Percentiles rank a stretch among this genome's conserved stretches.
Conservation (phyloP, 2,888 invertebrate species). For the Cerastoderma edule region DNA sequence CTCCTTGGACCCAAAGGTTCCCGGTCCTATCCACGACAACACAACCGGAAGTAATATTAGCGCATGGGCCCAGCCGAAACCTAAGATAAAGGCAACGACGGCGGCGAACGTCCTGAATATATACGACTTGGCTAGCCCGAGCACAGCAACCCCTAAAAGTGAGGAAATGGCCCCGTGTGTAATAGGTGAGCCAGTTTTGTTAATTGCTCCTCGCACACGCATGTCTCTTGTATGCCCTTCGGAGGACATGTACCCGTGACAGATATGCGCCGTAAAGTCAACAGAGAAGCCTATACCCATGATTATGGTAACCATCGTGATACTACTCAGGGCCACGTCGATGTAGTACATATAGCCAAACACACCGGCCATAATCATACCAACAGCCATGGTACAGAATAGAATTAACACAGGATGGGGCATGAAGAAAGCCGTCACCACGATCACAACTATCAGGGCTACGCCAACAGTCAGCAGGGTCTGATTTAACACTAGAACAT, state of each 20-base stretch:
- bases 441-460: constrained; percentile 71
- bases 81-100: constrained; percentile 10
- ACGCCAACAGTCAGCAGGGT: constrained; percentile 61
- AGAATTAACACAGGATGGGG: constrained; percentile 72
- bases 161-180: constrained; percentile 46
- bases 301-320: constrained; percentile 77
- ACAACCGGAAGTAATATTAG: neutral
- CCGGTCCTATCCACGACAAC: constrained; percentile 34
- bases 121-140: constrained; percentile 7
- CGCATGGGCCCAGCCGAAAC: constrained; percentile 17
- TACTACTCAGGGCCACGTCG: constrained; percentile 68
- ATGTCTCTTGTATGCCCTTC: constrained; percentile 45
- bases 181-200: constrained; percentile 62
- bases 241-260: constrained; percentile 69
- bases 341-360: constrained; percentile 65
- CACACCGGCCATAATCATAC: constrained; percentile 73
- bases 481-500: constrained; percentile 63
- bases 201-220: constrained; percentile 52
- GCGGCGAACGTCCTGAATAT: constrained; percentile 16
- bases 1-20: neutral
- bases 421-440: constrained; percentile 74
- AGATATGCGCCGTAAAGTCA: constrained; percentile 40
- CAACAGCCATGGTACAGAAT: constrained; percentile 68
- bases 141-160: constrained; percentile 13
- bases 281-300: constrained; percentile 72